Percentiles rank a stretch among this genome's conserved stretches.
Conservation (phyloP, 2,113 vertebrate species). For the Peromyscus leucopus region DNA sequence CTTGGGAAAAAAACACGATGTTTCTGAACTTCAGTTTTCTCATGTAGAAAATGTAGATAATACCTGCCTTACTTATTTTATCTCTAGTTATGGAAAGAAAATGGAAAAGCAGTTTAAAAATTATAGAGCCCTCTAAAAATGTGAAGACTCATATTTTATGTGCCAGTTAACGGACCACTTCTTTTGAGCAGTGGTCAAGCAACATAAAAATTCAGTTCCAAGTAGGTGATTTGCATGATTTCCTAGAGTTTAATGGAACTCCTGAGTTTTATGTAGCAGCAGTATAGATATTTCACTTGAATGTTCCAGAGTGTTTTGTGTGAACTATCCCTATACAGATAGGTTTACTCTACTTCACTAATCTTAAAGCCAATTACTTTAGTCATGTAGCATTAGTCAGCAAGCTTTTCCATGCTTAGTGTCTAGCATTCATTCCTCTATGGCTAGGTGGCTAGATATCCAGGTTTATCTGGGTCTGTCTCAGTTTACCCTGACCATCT, state of each 20-base stretch:
- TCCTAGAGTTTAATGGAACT: conserved; percentile 52
- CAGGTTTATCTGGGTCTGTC: neutral
- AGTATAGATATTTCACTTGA: conserved; percentile 47
- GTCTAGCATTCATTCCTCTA: neutral
- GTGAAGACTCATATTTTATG: conserved; percentile 10
- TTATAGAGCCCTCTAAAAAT: conserved; percentile 28
- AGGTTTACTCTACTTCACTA: neutral
- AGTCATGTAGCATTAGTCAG: neutral
- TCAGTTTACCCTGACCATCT: neutral
- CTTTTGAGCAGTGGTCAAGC: conserved; percentile 53
- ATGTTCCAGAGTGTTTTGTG: conserved; percentile 1
- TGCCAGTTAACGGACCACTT: conserved; percentile 14
- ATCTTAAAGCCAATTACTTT: neutral
- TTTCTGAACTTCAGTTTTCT: conserved; percentile 54
- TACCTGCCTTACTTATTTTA: conserved; percentile 8
- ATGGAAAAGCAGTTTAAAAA: conserved; percentile 49
- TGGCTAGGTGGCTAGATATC: neutral
- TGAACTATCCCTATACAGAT: neutral
- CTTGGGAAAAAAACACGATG: conserved; percentile 42
- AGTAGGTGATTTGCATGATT: conserved; percentile 30
- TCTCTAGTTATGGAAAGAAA: conserved; percentile 42
- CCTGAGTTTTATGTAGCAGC: neutral
- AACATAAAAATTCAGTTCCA: conserved; percentile 46
- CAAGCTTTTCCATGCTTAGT: neutral
- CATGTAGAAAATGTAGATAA: conserved; percentile 43